Base-by-base conservation (phyloP, 2,797 vertebrate genomes). In the Sebastolobus alascanus region DNA sequence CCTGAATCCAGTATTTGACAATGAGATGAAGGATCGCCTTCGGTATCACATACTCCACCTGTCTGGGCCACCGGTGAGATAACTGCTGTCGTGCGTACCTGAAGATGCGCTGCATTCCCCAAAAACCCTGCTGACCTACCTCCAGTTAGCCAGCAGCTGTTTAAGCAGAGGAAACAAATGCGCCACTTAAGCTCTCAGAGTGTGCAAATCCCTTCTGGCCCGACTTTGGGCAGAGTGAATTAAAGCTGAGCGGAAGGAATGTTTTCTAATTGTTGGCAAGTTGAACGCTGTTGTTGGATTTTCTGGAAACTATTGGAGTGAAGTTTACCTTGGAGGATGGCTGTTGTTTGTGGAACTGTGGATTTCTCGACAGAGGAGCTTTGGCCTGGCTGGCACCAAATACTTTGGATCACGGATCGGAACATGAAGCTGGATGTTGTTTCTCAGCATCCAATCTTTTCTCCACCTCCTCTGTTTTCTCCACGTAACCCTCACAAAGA, bases 251-350 rank as follows among this genome's bases (percentile, higher is more conserved):
- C 52, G 66, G 74, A 83, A 86, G 79, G 61, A 89, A 88, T 69
- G 59, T 79, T 79, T 80, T 79, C 27, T 52, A 76, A 77, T 82
- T 85, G 60, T 68, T 84, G 77, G 56, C 65, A 68, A 50, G 29
- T 77, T 63, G 37, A 59, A 35, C 27, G 4, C 35, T 72, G 75
- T 85, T 83, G 69, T 80, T 79, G 27, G 40, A 3, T 82, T 86
- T 88, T 86, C 75, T 88, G 82, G 79, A 82, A 87, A 85, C 79
- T 73, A 27, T 31, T 73, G 63, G 54, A 55, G 61, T 35, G 9
- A 74, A 75, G 59, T 87, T 88, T 75, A 85, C 75, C 75, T 88
- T 87, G 87, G 84, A 85, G 76, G 80, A 76, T 31, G 16, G 18
- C 35, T 52, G 82, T 80, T 83, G 35, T 82, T 84, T 75, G 70